Percentiles rank a stretch among this genome's conserved stretches.
phyloP scores from a whole-genome alignment of 2,888 invertebrate genomes.

The Microctonus brassicae region DNA sequence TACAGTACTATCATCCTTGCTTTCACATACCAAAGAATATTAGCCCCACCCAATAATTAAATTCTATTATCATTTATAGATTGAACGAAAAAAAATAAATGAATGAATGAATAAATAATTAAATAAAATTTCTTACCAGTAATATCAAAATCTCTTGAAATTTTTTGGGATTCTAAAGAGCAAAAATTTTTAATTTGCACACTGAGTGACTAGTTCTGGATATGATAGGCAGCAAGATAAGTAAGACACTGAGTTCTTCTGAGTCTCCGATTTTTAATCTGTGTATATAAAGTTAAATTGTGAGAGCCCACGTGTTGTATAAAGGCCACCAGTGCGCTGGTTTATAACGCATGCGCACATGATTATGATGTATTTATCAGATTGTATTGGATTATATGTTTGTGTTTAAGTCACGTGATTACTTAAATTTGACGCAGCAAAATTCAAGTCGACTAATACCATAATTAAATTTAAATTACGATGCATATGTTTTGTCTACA shows the following conservation, averaged over 20 bases:
- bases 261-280: neutral
- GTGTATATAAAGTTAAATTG: slow-evolving; percentile 21
- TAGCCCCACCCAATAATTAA: slow-evolving; percentile 5
- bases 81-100: no score
- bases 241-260: slow-evolving; percentile 5
- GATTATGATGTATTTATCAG: neutral
- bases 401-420: neutral
- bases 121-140: no score
- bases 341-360: slow-evolving; percentile 1
- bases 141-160: no score
- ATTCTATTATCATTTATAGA: no score
- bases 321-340: neutral
- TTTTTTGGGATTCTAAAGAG: no score
- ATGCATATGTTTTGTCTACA: neutral
- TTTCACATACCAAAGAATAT: neutral
- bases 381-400: neutral
- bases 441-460: neutral
- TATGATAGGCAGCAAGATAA: neutral
- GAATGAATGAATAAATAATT: no score
- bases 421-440: neutral
- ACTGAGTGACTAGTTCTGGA: neutral
- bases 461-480: neutral
- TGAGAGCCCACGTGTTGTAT: slow-evolving; percentile 23
- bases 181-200: no score
- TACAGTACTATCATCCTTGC: neutral